Percentiles rank a stretch among this genome's conserved stretches.
Evolutionary conservation across 2,888 invertebrate genomes (phyloP).

Genomic region (Zele albiditarsus): DNA sequence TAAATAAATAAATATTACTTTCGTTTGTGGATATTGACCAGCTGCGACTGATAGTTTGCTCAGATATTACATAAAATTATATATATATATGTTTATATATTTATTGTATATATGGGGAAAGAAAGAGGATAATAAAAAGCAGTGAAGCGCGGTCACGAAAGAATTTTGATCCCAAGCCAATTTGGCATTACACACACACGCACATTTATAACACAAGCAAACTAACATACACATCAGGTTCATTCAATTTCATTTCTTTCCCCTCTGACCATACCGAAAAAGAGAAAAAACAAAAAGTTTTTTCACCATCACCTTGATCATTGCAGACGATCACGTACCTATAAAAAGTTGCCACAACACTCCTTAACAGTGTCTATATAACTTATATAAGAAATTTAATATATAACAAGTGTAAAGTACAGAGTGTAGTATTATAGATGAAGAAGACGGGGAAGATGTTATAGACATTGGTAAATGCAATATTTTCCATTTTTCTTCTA

Average conservation of each 20-base stretch:
- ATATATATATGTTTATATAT: neutral
- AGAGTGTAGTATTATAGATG: neutral
- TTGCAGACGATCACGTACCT: conserved; percentile 11
- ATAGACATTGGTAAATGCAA: conserved; percentile 20
- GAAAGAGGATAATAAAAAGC: conserved; percentile 1
- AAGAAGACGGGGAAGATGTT: neutral
- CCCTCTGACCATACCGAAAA: neutral
- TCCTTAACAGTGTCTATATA: neutral
- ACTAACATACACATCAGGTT: neutral
- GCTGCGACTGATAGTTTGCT: neutral
- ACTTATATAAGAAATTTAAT: neutral
- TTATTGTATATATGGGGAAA: neutral
- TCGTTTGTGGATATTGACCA: neutral
- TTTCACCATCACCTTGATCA: neutral
- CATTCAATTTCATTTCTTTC: conserved; percentile 15
- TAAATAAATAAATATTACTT: no score
- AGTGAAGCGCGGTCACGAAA: conserved; percentile 8
- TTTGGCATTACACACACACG: conserved; percentile 9
- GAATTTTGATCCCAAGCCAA: conserved; percentile 22
- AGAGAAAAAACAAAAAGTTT: neutral
- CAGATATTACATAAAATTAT: neutral
- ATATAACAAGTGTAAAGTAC: neutral
- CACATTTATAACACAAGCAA: neutral
- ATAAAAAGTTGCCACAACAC: neutral
- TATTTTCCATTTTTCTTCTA: conserved; percentile 26